Base-by-base conservation (phyloP, 2,888 invertebrate genomes). In the Dasypogon diadema region DNA sequence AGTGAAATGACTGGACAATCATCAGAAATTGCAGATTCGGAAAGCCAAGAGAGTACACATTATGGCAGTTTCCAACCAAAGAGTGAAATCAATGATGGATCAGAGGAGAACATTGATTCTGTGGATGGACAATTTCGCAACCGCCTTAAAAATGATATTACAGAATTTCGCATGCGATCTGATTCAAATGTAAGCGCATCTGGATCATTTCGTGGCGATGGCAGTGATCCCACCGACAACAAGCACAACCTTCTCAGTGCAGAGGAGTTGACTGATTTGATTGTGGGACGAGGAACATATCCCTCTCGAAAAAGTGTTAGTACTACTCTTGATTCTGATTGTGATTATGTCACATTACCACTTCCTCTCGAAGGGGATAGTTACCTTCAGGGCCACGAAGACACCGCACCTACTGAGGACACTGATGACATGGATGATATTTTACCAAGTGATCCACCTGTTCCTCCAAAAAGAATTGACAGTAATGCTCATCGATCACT, bases 201-300 rank as follows among this genome's bases (percentile, higher is more conserved):
- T 30, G 91, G 90, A 21, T 94, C 94, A 65, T 95, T 95, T 83
- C 91, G 94, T 60, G 95, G 95, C 2, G 95, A 95, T 82, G 95
- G 95, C n/a, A 95, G 94, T 82, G 95, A 95, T 85, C 95, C 95
- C 2, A 92, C 94, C 1, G 93, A 93, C 82, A 91, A 89, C 78
- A 91, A 91, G 80, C 93, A 92, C 79, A 91, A 92, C 21, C 87
- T 93, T 75, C 87, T 95, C 6, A 93, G 94, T 34, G 95, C 95
- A 4, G 93, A 93, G 82, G 95, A 95, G 84, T 86, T 95, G 26
- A 93, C 93, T 21, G 94, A 95, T 81, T 85, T 95, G 76, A 95
- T 95, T 75, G 95, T 95, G 0, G 94, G 94, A 0, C 88, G 93
- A 75, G 91, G 91, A 21, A 90, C 92, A 16, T 95, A 94, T 86